A percentile compares a stretch with the other conserved stretches of the same genome.
Evolutionary conservation across 1,140 invertebrate genomes (phyloP).

Genomic region (Gonatopus flavifemur): DNA sequence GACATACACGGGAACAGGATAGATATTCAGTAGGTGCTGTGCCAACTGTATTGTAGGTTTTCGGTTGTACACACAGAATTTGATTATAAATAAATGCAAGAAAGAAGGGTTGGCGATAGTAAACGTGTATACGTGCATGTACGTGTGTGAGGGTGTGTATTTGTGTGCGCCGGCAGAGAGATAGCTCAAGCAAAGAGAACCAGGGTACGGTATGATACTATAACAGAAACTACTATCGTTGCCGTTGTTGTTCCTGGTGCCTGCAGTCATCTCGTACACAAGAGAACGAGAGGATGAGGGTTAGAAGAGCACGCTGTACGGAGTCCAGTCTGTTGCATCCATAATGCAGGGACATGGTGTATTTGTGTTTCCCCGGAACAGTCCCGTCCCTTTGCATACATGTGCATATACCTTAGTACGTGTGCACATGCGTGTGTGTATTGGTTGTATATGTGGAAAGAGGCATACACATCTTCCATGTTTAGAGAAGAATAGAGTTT

Average conservation of each 20-base stretch:
- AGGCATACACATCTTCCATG: no score
- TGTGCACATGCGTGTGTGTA: no score
- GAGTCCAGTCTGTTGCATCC: conserved; percentile 54
- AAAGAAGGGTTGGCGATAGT: no score
- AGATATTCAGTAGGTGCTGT: conserved; percentile 55
- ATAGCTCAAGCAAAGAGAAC: no score
- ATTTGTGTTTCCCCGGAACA: conserved; percentile 43
- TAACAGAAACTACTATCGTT: no score
- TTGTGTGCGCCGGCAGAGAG: conserved; percentile 19
- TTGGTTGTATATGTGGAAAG: no score
- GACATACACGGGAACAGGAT: no score
- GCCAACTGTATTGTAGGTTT: conserved; percentile 40
- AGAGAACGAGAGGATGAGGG: conserved; percentile 9
- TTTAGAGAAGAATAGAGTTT: no score
- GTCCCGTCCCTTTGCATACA: conserved; percentile 13
- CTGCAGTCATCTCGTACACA: no score
- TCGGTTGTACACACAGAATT: conserved; percentile 55
- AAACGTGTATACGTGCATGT: conserved; percentile 8
- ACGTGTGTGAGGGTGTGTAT: background rate
- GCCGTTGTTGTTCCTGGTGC: no score
- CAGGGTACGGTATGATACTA: no score
- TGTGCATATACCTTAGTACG: conserved; percentile 10
- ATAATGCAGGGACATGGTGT: conserved; percentile 51
- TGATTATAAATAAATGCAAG: conserved; percentile 59
- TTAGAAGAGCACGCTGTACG: background rate